phyloP scores from a whole-genome alignment of 1,140 invertebrate genomes.

The Berghia stephanieae region DNA sequence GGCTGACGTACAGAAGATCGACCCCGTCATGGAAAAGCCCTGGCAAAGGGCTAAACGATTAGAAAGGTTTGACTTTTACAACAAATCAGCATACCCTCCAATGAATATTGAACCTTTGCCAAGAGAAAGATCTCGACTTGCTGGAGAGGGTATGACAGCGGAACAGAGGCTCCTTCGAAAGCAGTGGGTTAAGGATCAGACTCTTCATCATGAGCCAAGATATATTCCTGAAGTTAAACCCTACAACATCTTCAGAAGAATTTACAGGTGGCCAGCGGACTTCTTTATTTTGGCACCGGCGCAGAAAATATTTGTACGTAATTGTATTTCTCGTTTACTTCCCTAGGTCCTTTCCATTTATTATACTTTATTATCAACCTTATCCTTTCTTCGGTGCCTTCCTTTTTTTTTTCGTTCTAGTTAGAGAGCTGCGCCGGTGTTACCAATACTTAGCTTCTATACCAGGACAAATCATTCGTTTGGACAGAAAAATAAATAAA shows the following conservation, averaged over 20 bases:
- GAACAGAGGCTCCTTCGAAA: constrained; percentile 58
- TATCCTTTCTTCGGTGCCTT: too few relatives aligned
- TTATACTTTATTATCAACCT: too few relatives aligned
- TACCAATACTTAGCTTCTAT: too few relatives aligned
- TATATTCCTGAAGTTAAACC: constrained; percentile 50
- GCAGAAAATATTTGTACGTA: constrained; percentile 10
- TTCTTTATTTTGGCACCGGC: background rate
- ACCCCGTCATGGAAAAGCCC: constrained; percentile 40
- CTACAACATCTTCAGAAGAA: constrained; percentile 50
- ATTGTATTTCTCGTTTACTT: background rate
- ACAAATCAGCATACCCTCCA: constrained; percentile 53
- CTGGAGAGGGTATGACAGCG: constrained; percentile 52
- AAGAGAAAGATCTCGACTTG: constrained; percentile 54
- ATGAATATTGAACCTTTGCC: constrained; percentile 62
- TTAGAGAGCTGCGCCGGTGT: too few relatives aligned
- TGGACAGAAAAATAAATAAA: too few relatives aligned
- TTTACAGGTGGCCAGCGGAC: constrained; percentile 45
- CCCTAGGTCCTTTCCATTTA: too few relatives aligned
- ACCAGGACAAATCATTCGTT: too few relatives aligned
- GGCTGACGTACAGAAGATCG: constrained; percentile 29
- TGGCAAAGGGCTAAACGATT: constrained; percentile 43
- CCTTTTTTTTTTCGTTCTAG: too few relatives aligned
- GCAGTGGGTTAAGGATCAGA: constrained; percentile 64
- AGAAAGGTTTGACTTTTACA: constrained; percentile 35
- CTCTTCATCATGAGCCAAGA: constrained; percentile 60